These are phyloP conservation scores for Ceyx melanurus DNA, from an alignment of 2,113 vertebrate species.

Conservation along the genomic window DNA sequence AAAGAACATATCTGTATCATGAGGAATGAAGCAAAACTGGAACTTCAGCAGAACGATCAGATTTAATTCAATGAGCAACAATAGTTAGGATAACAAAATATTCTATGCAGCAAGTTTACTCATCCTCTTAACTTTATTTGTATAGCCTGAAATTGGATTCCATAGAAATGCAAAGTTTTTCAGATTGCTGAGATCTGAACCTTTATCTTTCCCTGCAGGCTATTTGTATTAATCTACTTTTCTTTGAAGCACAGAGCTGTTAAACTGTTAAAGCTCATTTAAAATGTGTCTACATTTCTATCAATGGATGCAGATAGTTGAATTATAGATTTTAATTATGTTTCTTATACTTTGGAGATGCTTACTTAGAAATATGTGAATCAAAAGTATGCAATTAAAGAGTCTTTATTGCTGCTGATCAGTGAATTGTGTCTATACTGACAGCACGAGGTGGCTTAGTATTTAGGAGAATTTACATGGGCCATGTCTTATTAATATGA, in stretches of 20 bases:
- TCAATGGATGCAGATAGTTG: background rate
- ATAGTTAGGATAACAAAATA: constrained; percentile 39
- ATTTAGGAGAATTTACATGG: background rate
- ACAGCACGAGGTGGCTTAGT: background rate
- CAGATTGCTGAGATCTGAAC: constrained; percentile 49
- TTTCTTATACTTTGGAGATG: constrained; percentile 25
- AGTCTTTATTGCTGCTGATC: constrained; percentile 9
- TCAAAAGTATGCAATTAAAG: constrained; percentile 16
- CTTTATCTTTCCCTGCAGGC: constrained; percentile 57
- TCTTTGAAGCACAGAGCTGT: constrained; percentile 45
- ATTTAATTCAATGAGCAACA: constrained; percentile 33
- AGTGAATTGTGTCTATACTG: background rate
- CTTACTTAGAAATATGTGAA: constrained; percentile 31
- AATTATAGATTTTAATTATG: constrained; percentile 56
- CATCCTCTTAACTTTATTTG: constrained; percentile 60
- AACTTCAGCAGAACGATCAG: constrained; percentile 17
- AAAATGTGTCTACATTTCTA: constrained; percentile 30
- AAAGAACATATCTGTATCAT: background rate
- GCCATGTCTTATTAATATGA: background rate
- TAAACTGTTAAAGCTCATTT: constrained; percentile 51
- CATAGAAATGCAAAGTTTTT: constrained; percentile 58
- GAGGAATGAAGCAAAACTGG: constrained; percentile 1
- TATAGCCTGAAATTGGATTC: constrained; percentile 58
- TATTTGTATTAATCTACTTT: constrained; percentile 64
- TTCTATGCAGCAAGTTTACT: constrained; percentile 52